Percentiles rank a stretch among this genome's conserved stretches.
Evolutionary conservation across 2,797 vertebrate genomes (phyloP).

Genomic region (Sebastes trivittatus): DNA sequence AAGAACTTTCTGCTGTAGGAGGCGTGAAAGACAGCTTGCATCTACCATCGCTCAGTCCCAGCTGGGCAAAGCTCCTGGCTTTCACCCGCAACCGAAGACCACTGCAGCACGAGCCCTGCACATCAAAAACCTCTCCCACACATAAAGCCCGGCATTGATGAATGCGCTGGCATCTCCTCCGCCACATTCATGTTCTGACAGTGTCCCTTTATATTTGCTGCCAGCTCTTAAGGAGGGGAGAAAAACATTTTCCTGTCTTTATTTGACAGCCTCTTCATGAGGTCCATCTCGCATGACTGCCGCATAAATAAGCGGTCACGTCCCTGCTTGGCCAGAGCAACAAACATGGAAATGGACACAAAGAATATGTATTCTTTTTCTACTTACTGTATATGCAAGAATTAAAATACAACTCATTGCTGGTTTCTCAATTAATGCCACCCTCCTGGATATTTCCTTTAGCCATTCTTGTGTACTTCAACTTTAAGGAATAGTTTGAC

Average conservation of each 20-base stretch:
- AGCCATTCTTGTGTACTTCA: not conserved
- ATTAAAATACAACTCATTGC: not conserved
- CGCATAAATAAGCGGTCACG: constrained; percentile 66
- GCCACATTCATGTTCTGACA: constrained; percentile 79
- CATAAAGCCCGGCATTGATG: constrained; percentile 83
- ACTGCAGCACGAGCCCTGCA: constrained; percentile 60
- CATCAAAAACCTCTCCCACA: constrained; percentile 77
- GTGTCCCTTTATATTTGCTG: constrained; percentile 80
- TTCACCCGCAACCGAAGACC: constrained; percentile 61
- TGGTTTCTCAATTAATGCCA: not conserved
- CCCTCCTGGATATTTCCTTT: not conserved
- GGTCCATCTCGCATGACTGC: constrained; percentile 68
- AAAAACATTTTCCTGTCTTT: constrained; percentile 80
- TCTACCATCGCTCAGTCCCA: constrained; percentile 64
- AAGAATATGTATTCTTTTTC: not conserved
- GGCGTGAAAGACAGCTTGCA: constrained; percentile 60
- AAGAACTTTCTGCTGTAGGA: constrained; percentile 41
- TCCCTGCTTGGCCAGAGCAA: constrained; percentile 17
- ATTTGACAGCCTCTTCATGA: constrained; percentile 79
- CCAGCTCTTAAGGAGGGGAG: constrained; percentile 78
- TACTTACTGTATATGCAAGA: not conserved
- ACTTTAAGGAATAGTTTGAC: not conserved
- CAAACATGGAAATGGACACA: constrained; percentile 20
- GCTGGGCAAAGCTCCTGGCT: constrained; percentile 76
- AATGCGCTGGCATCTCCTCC: constrained; percentile 75